phyloP scores from a whole-genome alignment of 2,797 vertebrate genomes.

The Gymnocypris eckloni region DNA sequence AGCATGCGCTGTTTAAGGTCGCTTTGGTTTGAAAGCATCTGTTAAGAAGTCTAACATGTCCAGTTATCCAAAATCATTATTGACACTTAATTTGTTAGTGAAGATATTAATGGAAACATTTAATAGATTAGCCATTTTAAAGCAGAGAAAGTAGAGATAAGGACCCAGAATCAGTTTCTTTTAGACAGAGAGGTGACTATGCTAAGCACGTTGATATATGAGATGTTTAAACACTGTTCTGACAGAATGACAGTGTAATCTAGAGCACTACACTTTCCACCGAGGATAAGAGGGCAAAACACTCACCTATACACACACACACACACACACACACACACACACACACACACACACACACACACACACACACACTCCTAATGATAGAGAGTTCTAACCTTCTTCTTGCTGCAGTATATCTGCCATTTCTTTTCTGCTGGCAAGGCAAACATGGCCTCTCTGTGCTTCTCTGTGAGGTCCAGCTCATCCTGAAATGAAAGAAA shows the following conservation, averaged over 20 bases:
- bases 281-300: neutral
- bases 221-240: constrained; percentile 27
- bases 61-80: neutral
- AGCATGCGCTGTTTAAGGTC: neutral
- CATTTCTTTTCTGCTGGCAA: constrained; percentile 98
- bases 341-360: neutral
- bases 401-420: constrained; percentile 99
- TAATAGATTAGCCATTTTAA: constrained; percentile 19
- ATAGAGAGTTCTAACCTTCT: constrained; percentile 83
- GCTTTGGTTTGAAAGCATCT: neutral
- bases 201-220: constrained; percentile 31
- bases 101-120: constrained; percentile 13
- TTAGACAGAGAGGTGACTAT: neutral
- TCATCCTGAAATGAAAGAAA: constrained; percentile 85
- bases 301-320: neutral
- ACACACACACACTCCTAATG: neutral
- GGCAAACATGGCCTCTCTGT: constrained; percentile 98
- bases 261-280: constrained; percentile 14
- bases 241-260: constrained; percentile 33
- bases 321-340: neutral
- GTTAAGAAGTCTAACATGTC: neutral
- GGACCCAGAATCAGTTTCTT: neutral
- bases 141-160: neutral
- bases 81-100: constrained; percentile 10
- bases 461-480: constrained; percentile 97